A percentile compares a stretch with the other conserved stretches of the same genome.
phyloP scores from a whole-genome alignment of 2,888 invertebrate species.

The Synergus japonicus region DNA sequence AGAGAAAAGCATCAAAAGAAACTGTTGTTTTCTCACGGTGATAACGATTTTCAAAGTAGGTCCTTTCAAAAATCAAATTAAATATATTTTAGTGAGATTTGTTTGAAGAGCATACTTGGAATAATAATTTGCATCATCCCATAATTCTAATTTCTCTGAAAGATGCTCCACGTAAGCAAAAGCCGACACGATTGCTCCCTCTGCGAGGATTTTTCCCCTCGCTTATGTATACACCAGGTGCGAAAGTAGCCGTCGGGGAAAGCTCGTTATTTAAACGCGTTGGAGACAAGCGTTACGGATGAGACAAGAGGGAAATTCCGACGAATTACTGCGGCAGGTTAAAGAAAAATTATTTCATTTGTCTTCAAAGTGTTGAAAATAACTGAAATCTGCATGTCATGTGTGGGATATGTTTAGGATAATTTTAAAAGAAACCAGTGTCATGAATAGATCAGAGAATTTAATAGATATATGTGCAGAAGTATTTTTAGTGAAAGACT shows the following conservation, averaged over 20 bases:
- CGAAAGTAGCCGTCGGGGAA: conserved; percentile 41
- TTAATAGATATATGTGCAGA: no score
- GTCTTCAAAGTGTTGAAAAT: conserved; percentile 19
- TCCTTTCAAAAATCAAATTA: background rate
- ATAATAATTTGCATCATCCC: background rate
- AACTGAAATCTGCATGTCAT: background rate
- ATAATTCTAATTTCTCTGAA: background rate
- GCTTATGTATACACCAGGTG: conserved; percentile 44
- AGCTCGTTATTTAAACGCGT: conserved; percentile 56
- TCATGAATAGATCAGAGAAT: no score
- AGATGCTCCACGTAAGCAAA: background rate
- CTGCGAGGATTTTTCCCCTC: conserved; percentile 45
- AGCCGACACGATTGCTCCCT: conserved; percentile 35
- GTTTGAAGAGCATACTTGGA: background rate
- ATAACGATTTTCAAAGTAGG: background rate
- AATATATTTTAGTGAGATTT: background rate
- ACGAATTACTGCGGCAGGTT: conserved; percentile 47
- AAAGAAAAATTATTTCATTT: conserved; percentile 56
- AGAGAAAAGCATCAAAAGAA: background rate
- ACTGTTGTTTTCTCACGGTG: background rate
- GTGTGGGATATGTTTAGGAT: background rate
- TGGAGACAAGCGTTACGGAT: conserved; percentile 52
- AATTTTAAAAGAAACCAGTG: no score
- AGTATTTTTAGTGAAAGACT: background rate
- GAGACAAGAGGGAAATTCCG: conserved; percentile 58